These are phyloP conservation scores for Xestia sexstrigata DNA, from an alignment of 2,888 invertebrate species.

Conservation along the genomic window DNA sequence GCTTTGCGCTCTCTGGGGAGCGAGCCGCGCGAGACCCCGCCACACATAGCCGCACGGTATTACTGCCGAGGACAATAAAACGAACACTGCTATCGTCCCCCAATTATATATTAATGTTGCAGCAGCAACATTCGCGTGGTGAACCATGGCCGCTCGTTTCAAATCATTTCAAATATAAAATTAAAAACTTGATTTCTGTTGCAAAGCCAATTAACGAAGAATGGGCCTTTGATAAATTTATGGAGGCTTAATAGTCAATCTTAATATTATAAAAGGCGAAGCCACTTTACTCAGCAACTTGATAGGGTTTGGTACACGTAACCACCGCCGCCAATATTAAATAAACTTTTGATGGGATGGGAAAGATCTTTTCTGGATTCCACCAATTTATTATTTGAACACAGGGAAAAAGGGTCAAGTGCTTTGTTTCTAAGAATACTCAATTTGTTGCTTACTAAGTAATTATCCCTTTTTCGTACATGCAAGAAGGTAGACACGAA, in stretches of 20 bases:
- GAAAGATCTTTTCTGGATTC: constrained; percentile 32
- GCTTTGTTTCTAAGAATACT: constrained; percentile 40
- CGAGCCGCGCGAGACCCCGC: constrained; percentile 79
- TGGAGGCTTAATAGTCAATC: constrained; percentile 70
- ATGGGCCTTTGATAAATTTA: constrained; percentile 63
- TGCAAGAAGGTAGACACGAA: constrained; percentile 18
- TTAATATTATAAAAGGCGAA: constrained; percentile 73
- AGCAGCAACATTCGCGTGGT: constrained; percentile 70
- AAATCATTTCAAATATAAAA: constrained; percentile 68
- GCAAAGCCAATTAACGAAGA: constrained; percentile 73
- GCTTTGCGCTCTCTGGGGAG: constrained; percentile 81
- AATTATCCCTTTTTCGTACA: constrained; percentile 46
- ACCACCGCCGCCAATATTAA: constrained; percentile 25
- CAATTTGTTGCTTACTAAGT: constrained; percentile 48
- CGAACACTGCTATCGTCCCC: constrained; percentile 74
- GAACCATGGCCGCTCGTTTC: constrained; percentile 64
- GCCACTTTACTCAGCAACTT: constrained; percentile 59
- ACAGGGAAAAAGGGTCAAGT: constrained; percentile 31
- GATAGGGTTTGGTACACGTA: constrained; percentile 37
- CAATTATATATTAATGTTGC: constrained; percentile 77
- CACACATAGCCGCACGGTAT: constrained; percentile 82
- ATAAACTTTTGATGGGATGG: constrained; percentile 29
- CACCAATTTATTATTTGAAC: constrained; percentile 29
- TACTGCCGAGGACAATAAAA: constrained; percentile 79
- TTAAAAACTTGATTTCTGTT: constrained; percentile 73